phyloP scores from a whole-genome alignment of 2,113 vertebrate species.

The Girardinichthys multiradiatus region DNA sequence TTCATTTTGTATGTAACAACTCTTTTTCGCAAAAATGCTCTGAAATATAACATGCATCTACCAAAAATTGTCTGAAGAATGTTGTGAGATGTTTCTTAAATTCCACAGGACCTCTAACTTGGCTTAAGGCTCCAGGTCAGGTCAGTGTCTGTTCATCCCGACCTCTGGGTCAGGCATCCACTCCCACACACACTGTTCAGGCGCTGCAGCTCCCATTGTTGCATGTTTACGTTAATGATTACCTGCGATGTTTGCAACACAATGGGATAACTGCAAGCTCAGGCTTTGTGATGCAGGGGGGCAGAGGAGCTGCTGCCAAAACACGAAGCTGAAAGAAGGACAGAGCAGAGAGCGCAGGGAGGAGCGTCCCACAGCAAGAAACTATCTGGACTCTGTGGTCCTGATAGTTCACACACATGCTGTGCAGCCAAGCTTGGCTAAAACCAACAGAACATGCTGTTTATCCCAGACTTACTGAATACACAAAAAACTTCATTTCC shows the following conservation, averaged over 20 bases:
- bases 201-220: conserved; percentile 68
- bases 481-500: neutral
- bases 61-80: too few relatives aligned
- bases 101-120: neutral
- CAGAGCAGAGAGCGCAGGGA: conserved; percentile 15
- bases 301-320: conserved; percentile 71
- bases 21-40: too few relatives aligned
- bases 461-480: neutral
- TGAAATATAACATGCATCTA: too few relatives aligned
- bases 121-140: neutral
- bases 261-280: conserved; percentile 62
- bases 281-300: conserved; percentile 76
- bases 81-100: too few relatives aligned
- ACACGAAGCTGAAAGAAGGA: conserved; percentile 59
- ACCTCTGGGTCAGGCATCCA: neutral
- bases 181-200: conserved; percentile 51
- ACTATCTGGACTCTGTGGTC: conserved; percentile 4
- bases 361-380: conserved; percentile 37
- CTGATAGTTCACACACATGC: conserved; percentile 16
- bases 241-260: conserved; percentile 70
- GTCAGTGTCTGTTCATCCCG: neutral
- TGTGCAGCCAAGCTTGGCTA: neutral
- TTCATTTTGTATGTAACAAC: too few relatives aligned
- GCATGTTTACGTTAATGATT: conserved; percentile 82
- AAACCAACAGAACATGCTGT: neutral